These are phyloP conservation scores for Apis mellifera DNA, from an alignment of 1,140 invertebrate genomes.

Conservation along the genomic window DNA sequence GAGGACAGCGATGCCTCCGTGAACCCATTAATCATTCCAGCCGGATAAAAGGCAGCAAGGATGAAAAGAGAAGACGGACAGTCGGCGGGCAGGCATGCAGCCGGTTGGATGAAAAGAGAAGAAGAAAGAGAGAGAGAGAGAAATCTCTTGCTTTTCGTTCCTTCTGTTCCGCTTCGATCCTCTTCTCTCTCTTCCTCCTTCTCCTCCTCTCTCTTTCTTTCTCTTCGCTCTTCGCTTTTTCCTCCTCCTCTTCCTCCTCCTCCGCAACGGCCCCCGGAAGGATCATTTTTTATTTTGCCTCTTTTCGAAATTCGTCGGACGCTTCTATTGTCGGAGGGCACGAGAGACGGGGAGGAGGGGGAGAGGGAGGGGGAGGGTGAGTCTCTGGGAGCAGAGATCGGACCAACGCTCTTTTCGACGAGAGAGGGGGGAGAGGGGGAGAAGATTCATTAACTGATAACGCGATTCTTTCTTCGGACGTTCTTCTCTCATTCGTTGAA, in stretches of 20 bases:
- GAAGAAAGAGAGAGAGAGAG: slow-evolving; percentile 1
- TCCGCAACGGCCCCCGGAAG: slow-evolving; percentile 14
- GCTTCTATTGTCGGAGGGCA: slow-evolving; percentile 63
- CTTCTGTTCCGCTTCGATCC: slow-evolving; percentile 16
- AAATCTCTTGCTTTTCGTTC: slow-evolving; percentile 19
- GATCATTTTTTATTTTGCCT: slow-evolving; percentile 71
- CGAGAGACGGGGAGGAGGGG: slow-evolving; percentile 14
- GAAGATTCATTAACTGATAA: slow-evolving; percentile 75
- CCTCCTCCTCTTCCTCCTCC: background rate
- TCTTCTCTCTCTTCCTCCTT: background rate
- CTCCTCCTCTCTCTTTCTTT: background rate
- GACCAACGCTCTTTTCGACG: slow-evolving; percentile 40
- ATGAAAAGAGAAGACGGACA: slow-evolving; percentile 72
- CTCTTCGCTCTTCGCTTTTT: slow-evolving; percentile 8
- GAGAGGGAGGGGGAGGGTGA: slow-evolving; percentile 5
- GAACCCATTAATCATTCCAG: slow-evolving; percentile 74
- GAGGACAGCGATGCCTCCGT: slow-evolving; percentile 63
- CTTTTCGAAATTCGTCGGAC: slow-evolving; percentile 68
- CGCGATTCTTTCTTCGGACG: slow-evolving; percentile 52
- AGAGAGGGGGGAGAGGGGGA: background rate
- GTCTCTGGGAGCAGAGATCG: slow-evolving; percentile 16
- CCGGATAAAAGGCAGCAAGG: slow-evolving; percentile 71
- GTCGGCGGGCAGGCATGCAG: slow-evolving; percentile 54
- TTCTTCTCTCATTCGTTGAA: slow-evolving; percentile 25
- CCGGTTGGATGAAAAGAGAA: background rate